Evolutionary conservation across 2,888 invertebrate species (phyloP).

Genomic region (Gasteruption jaculator): DNA sequence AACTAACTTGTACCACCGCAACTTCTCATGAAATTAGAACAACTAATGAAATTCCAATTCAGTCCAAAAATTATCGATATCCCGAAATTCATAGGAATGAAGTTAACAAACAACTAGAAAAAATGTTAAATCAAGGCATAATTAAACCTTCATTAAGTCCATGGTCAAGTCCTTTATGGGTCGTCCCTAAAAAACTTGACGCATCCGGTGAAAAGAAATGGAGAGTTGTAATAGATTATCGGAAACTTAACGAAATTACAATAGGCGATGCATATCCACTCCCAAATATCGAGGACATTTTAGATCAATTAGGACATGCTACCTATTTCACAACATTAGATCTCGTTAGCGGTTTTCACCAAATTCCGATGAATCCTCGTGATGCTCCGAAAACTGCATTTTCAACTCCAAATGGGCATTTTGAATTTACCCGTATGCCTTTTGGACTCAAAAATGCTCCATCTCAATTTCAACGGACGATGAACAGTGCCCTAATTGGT

Average conservation of each 20-base stretch:
- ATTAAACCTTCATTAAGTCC: constrained; percentile 31
- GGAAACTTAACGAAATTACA: constrained; percentile 31
- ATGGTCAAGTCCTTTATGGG: constrained; percentile 38
- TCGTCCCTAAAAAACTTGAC: constrained; percentile 38
- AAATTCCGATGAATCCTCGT: no score
- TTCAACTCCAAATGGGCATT: no score
- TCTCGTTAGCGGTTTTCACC: constrained; percentile 23
- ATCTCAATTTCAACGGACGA: no score
- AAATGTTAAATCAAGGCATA: constrained; percentile 28
- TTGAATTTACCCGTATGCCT: no score
- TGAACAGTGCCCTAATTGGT: no score
- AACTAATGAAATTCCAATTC: constrained; percentile 14
- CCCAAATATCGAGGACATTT: constrained; percentile 32
- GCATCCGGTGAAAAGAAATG: constrained; percentile 17
- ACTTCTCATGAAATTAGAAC: constrained; percentile 18
- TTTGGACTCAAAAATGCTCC: no score
- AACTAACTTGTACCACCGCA: constrained; percentile 14
- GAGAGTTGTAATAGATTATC: constrained; percentile 30
- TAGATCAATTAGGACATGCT: constrained; percentile 25
- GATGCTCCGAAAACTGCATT: no score
- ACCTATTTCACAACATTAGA: constrained; percentile 29
- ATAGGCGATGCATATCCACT: constrained; percentile 32
- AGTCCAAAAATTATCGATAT: constrained; percentile 19
- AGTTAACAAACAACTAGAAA: constrained; percentile 20
- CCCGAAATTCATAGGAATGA: constrained; percentile 20